Evolutionary conservation across 2,888 invertebrate species (phyloP).

Genomic region (Drosophila suboccidentalis): DNA sequence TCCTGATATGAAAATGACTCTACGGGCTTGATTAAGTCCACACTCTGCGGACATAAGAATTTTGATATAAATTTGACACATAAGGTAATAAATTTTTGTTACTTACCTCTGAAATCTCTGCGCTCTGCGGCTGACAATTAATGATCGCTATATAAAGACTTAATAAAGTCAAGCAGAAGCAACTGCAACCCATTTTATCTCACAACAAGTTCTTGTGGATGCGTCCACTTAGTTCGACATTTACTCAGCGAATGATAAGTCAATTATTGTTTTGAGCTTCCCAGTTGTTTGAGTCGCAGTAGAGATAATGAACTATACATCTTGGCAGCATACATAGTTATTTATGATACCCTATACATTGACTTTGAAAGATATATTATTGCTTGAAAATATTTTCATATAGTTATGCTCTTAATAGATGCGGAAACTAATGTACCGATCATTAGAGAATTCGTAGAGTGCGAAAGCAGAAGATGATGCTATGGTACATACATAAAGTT

Average conservation of each 20-base stretch:
- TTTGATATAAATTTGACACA: no score
- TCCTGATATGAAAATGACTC: background rate
- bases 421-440: background rate
- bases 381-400: background rate
- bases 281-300: background rate
- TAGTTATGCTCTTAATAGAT: no score
- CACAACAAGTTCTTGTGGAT: background rate
- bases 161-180: constrained; percentile 9
- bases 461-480: background rate
- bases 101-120: constrained; percentile 9
- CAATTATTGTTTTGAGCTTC: constrained; percentile 19
- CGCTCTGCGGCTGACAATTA: background rate
- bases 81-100: background rate
- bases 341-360: constrained; percentile 24
- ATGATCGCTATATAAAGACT: background rate
- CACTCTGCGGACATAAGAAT: background rate
- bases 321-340: background rate
- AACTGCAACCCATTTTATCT: constrained; percentile 29
- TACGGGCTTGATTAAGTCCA: background rate
- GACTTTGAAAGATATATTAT: background rate
- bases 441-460: background rate
- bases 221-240: constrained; percentile 23
- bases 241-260: constrained; percentile 24
- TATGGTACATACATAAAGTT: background rate
- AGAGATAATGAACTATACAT: constrained; percentile 24